Base-by-base conservation (phyloP, 2,113 vertebrate species). In the Melanocharis versteri region DNA sequence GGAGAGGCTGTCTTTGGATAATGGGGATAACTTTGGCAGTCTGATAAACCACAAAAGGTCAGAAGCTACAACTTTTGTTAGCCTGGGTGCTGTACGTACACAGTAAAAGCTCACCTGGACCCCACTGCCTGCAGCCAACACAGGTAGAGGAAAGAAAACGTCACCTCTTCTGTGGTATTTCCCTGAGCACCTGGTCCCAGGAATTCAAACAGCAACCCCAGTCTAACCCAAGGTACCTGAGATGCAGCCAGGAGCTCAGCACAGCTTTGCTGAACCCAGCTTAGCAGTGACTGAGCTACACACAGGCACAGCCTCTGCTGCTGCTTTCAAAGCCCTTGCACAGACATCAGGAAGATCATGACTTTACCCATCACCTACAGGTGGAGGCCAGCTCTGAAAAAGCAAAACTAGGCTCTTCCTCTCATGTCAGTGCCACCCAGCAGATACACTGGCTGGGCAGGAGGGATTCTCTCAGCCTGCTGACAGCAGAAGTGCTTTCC, bases 41-140 rank as follows among this genome's bases (percentile, higher is more conserved):
- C 15, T 39, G 31, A 68, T 8, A 37, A 50, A 40, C 16, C 5
- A 35, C 40, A 9, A 44, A 51, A 60, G 26, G 35, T 54, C 57
- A 87, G 66, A 56, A 90, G 56, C 8, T 24, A 23, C n/a, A 53
- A 28, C 13, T 14, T 72, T 72, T 15, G 21, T 18, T 33, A 10
- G 8, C 15, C n/a, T 37, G 37, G 30, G 44, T 65, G 35, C 33
- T 77, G 14, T 5, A 8, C 1, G 11, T 4, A 24, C 0, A 0
- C 14, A 17, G 26, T 8, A 19, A 10, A 31, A 53, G 56, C 40
- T 81, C 68, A 44, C 27, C 56, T 24, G 31, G n/a, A 82, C 10
- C 37, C 15, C 18, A 2, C 13, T 51, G 37, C 58, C 70, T 28
- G 37, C 72, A 60, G 69, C 23, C 33, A 57, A 18, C 47, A 18